Conservation (phyloP, 2,113 vertebrate species). For the Uropsilus gracilis region DNA sequence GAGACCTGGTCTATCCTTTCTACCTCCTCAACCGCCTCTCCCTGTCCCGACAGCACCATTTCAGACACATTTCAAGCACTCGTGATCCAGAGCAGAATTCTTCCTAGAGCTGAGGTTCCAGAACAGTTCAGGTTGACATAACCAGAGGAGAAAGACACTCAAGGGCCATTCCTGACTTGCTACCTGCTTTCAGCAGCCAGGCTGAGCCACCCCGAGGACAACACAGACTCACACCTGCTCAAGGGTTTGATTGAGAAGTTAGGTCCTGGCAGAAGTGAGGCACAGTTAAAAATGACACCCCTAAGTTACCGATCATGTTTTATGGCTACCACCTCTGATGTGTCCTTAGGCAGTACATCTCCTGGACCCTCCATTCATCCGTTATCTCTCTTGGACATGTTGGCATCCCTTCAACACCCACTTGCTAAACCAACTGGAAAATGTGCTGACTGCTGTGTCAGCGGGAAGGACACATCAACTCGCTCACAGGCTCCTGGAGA, state of each 20-base stretch:
- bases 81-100: neutral
- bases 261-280: neutral
- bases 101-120: neutral
- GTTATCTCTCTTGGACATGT: accelerated
- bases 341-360: neutral
- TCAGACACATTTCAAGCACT: neutral
- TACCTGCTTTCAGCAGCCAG: neutral
- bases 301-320: neutral
- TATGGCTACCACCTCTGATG: accelerated
- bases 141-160: neutral
- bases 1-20: neutral
- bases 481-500: neutral
- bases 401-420: neutral
- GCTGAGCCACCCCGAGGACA: too few relatives aligned
- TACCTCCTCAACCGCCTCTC: neutral
- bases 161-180: neutral
- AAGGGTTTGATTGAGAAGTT: neutral
- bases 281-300: neutral
- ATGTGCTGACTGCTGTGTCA: neutral
- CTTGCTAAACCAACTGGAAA: neutral
- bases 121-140: neutral
- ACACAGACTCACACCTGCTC: accelerated
- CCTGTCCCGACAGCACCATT: too few relatives aligned
- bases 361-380: neutral
- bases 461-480: neutral